Evolutionary conservation across 1,140 invertebrate species (phyloP), one percentile per base, ranked within the genome.

Genomic region (Steinernema feltiae): DNA sequence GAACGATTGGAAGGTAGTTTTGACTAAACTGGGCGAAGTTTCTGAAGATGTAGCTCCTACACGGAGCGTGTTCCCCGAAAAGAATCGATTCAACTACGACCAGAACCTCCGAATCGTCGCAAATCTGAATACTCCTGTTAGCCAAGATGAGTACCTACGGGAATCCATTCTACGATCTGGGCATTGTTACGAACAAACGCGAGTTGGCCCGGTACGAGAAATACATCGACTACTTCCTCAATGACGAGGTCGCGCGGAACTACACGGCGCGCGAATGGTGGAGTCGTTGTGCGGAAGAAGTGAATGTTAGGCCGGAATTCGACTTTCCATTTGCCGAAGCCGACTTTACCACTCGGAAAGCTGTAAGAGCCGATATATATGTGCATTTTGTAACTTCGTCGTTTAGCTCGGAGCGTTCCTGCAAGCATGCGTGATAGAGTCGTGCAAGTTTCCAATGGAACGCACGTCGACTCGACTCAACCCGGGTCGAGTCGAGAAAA

Each of bases 261-360:
- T 30, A 79, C 48, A 76, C 73, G 0, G 73, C 76, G 48, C n/a
- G 79, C 3, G 69, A 80, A 35, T 80, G 79, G 79, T 80, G 79
- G 79, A 24, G 29, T 27, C 72, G 1, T 24, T 75, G 73, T 74
- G 73, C 73, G 27, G 63, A 21, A 69, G 27, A 75, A 12, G 27
- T 18, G 63, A 27, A 70, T 21, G 7, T 75, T 21, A 41, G 27
- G 24, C 73, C 73, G 7, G 27, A 48, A 18, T 74, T 75, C 32
- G 69, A 75, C 15, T 46, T 73, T 46, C 53, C 53, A 21, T 63
- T 63, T 63, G 24, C 53, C 24, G 53, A 63, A 63, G 7, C 24
- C 53, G 53, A 63, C 24, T 3, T 3, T 7, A 21, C 12, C 3
- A 63, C 53, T 3, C 15, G 53, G 12, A 63, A 63, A 27, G 53